Evolutionary conservation across 1,140 invertebrate species (phyloP).

Genomic region (Elysia chlorotica): DNA sequence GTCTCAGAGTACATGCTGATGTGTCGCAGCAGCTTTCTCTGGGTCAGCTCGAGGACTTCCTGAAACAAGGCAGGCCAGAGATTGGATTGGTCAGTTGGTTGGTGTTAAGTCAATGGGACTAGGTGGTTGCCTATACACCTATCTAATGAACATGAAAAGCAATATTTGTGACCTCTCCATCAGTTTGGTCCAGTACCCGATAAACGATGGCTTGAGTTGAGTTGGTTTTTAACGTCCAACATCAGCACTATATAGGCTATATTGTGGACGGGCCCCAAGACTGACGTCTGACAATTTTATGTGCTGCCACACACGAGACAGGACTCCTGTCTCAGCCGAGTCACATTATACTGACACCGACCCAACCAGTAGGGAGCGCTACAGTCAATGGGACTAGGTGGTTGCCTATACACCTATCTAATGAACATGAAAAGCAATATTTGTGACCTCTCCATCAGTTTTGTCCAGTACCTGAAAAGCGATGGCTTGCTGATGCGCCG

Average conservation of each 20-base stretch:
- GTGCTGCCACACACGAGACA: no score
- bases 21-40: slow-evolving; percentile 52
- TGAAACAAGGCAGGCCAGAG: slow-evolving; percentile 16
- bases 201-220: not conserved
- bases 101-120: not conserved
- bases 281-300: no score
- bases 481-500: slow-evolving; percentile 28
- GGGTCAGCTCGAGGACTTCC: slow-evolving; percentile 51
- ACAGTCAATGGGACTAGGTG: not conserved
- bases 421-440: not conserved
- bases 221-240: not conserved
- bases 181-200: not conserved
- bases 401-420: not conserved
- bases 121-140: not conserved
- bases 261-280: no score
- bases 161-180: not conserved
- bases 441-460: not conserved
- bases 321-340: no score
- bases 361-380: no score
- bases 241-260: not conserved
- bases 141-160: not conserved
- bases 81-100: not conserved
- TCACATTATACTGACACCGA: no score
- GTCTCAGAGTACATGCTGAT: slow-evolving; percentile 31
- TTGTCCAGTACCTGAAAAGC: slow-evolving; percentile 39